phyloP scores from a whole-genome alignment of 1,140 invertebrate genomes.

The Daktulosphaira vitifoliae region DNA sequence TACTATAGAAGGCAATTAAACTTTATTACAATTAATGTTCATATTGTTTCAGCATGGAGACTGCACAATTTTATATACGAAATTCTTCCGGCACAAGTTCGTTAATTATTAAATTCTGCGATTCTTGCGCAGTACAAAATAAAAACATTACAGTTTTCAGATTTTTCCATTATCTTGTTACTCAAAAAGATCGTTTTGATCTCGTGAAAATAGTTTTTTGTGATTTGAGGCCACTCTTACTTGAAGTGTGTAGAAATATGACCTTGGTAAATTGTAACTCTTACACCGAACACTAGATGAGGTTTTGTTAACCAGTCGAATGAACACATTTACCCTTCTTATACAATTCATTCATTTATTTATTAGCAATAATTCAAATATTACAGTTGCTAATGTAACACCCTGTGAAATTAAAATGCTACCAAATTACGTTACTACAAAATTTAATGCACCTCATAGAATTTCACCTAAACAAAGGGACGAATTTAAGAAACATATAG shows the following conservation, averaged over 20 bases:
- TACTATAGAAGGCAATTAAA: too few relatives aligned
- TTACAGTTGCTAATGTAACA: too few relatives aligned
- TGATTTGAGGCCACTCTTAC: constrained; percentile 36
- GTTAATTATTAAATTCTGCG: constrained; percentile 36
- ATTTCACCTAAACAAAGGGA: too few relatives aligned
- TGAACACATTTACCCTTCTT: constrained; percentile 37
- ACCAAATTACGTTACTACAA: too few relatives aligned
- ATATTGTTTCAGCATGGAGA: too few relatives aligned
- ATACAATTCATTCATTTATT: too few relatives aligned
- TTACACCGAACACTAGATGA: constrained; percentile 28
- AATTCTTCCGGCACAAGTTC: constrained; percentile 27
- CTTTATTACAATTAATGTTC: too few relatives aligned
- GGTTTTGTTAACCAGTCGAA: constrained; percentile 23
- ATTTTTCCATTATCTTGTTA: too few relatives aligned
- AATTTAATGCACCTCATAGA: too few relatives aligned
- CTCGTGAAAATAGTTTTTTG: constrained; percentile 35
- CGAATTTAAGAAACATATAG: too few relatives aligned
- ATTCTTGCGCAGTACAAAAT: constrained; percentile 36
- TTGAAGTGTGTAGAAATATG: constrained; percentile 35
- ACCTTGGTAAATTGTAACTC: constrained; percentile 34
- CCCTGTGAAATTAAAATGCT: too few relatives aligned
- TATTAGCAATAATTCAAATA: too few relatives aligned
- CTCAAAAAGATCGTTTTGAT: constrained; percentile 34
- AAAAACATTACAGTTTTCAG: constrained; percentile 36
- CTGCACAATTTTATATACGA: constrained; percentile 34